Base-by-base conservation (phyloP, 2,113 vertebrate genomes). In the Gymnobelideus leadbeateri region DNA sequence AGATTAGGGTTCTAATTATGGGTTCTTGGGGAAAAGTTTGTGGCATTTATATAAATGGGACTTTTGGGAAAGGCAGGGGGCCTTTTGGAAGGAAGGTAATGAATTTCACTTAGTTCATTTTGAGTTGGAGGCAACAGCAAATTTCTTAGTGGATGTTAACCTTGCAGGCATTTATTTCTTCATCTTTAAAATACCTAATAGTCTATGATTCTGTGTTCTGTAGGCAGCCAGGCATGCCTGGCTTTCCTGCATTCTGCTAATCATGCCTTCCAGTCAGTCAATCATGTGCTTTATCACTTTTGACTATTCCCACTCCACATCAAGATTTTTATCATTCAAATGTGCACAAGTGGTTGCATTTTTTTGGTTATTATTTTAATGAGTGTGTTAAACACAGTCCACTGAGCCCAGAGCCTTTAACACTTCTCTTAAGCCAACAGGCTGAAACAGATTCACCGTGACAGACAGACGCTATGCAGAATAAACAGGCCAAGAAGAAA, bases 101-200 rank as follows among this genome's bases (percentile, higher is more conserved):
- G 68, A 43, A 23, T 43, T 43, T 84, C 37, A n/a, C n/a, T 84
- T 84, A 43, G 19, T 43, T 84, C 37, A 84, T 19, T 37, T 84
- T 43, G n/a, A 84, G 26, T 43, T 84, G n/a, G n/a, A 43, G 61
- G 31, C 16, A 16, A 31, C 43, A 77, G 68, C 37, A n/a, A 84
- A 84, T 84, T 84, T 84, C 68, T 84, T 84, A 84, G 68, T 84
- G n/a, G n/a, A 84, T 84, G 68, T 84, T 84, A 84, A 84, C 19
- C 68, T 84, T 43, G n/a, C 68, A 43, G 68, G n/a, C n/a, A 84
- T 6, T 43, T 43, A 8, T 43, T 84, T 84, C 68, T 84, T 84
- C 7, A 84, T n/a, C 31, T 37, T 68, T 37, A 43, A 77, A 84
- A 84, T 84, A 21, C 16, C 37, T n/a, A 77, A 77, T n/a, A 5